These are phyloP conservation scores for Bombus picipes DNA, from an alignment of 1,140 invertebrate species.

Conservation along the genomic window DNA sequence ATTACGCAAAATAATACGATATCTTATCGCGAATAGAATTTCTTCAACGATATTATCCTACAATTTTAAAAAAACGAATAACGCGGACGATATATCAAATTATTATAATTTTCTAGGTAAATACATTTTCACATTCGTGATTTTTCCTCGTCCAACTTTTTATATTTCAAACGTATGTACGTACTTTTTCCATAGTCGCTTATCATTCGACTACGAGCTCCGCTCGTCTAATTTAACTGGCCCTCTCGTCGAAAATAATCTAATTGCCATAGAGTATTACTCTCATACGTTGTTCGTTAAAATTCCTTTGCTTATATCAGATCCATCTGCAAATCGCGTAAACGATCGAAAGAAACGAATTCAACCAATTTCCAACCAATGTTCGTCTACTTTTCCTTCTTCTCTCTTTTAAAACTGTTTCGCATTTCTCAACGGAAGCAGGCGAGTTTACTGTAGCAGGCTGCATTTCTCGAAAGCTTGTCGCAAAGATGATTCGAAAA, in stretches of 20 bases:
- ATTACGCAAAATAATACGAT: background rate
- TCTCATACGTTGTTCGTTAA: background rate
- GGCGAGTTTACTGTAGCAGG: background rate
- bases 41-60: background rate
- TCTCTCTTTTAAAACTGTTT: background rate
- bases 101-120: background rate
- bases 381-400: background rate
- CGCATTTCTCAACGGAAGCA: no score
- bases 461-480: background rate
- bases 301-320: background rate
- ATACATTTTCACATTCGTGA: background rate
- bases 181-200: no score
- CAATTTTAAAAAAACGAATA: background rate
- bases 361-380: background rate
- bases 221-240: no score
- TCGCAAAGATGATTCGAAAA: slow-evolving; percentile 15
- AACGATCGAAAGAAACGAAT: background rate
- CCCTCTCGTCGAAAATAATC: background rate
- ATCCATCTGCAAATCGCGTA: background rate
- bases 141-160: background rate
- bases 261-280: background rate
- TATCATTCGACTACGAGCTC: no score
- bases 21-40: background rate
- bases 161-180: background rate
- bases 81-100: background rate